Conservation (phyloP, 2,113 vertebrate species). For the Zeus faber region DNA sequence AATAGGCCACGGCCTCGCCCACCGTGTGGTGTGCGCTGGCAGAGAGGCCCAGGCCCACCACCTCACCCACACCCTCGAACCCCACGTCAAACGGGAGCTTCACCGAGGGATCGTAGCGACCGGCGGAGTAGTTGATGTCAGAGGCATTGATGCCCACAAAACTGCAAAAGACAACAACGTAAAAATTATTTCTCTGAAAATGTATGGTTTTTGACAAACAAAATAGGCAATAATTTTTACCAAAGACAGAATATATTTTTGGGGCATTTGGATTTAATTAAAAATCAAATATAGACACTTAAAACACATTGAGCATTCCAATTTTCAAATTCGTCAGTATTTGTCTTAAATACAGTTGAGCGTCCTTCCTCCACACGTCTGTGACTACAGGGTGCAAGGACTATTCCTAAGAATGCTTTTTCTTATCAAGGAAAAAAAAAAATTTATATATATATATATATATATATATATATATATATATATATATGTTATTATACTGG, state of each 20-base stretch:
- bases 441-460: too few species aligned
- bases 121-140: conserved; percentile 91
- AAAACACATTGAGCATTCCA: not conserved
- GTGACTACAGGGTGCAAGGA: conserved; percentile 26
- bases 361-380: conserved; percentile 30
- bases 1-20: conserved; percentile 86
- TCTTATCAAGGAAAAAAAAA: conserved; percentile 35
- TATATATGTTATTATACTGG: too few species aligned
- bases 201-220: too few species aligned
- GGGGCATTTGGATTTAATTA: too few species aligned
- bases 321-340: conserved; percentile 9
- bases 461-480: too few species aligned
- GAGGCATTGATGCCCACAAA: conserved; percentile 92
- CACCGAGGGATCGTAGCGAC: conserved; percentile 81
- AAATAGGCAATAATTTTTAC: too few species aligned
- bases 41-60: conserved; percentile 87
- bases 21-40: conserved; percentile 81
- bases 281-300: too few species aligned
- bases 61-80: conserved; percentile 90
- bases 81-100: conserved; percentile 86
- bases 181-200: too few species aligned
- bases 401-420: conserved; percentile 42
- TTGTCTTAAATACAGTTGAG: conserved; percentile 44
- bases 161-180: conserved; percentile 65
- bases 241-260: too few species aligned